Percentiles rank a stretch among this genome's conserved stretches.
These are phyloP conservation scores for Melanostoma mellinum DNA, from an alignment of 2,888 invertebrate genomes.

Conservation along the genomic window DNA sequence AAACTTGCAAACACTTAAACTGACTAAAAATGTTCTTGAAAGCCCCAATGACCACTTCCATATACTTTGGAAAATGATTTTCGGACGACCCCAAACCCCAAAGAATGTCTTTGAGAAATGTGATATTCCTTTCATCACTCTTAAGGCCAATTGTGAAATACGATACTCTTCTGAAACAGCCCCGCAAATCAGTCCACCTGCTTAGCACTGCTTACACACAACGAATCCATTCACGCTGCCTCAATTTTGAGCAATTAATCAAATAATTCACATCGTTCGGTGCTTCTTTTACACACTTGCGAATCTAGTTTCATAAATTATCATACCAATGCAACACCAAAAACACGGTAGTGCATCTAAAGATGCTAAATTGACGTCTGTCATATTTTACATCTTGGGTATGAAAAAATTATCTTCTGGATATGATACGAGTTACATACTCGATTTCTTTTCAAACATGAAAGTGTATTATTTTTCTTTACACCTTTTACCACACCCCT, in stretches of 20 bases:
- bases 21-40: too few relatives aligned
- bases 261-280: conserved; percentile 43
- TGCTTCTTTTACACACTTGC: conserved; percentile 36
- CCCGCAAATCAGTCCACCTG: conserved; percentile 27
- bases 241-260: conserved; percentile 46
- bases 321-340: conserved; percentile 49
- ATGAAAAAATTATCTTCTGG: conserved; percentile 31
- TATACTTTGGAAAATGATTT: too few relatives aligned
- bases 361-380: conserved; percentile 35
- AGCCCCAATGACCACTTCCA: too few relatives aligned
- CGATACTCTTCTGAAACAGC: too few relatives aligned
- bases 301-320: conserved; percentile 61
- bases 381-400: conserved; percentile 27
- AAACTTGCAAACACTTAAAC: too few relatives aligned
- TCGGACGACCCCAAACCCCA: too few relatives aligned
- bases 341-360: conserved; percentile 34
- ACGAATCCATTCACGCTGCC: conserved; percentile 26
- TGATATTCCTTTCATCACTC: too few relatives aligned
- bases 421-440: background rate
- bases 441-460: conserved; percentile 30
- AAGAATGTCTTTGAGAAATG: too few relatives aligned
- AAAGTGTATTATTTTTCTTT: conserved; percentile 23
- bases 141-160: too few relatives aligned
- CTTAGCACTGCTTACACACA: conserved; percentile 32
- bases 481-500: conserved; percentile 23